These are phyloP conservation scores for Aurelia aurita complex sp. Pacific DNA, from an alignment of 30 jellyfish, hydroid and myxozoan species.

Conservation along the genomic window DNA sequence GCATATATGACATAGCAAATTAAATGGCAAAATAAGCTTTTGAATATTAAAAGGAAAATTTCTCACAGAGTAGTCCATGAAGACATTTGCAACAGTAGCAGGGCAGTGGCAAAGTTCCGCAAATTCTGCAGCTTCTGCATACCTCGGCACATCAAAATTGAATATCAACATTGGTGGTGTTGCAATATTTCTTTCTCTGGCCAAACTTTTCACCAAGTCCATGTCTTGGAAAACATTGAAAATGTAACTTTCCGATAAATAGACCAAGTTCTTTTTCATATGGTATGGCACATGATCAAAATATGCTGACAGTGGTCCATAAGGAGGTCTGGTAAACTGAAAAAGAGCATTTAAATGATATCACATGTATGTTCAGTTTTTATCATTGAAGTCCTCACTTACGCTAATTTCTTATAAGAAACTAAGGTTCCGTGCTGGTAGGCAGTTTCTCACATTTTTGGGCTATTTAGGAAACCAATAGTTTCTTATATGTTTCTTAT, in stretches of 20 bases:
- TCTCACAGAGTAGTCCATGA: constrained; percentile 17
- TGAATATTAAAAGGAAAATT: not conserved
- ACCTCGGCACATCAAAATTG: constrained; percentile 24
- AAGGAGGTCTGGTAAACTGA: too few relatives aligned
- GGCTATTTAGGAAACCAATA: too few relatives aligned
- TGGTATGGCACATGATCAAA: too few relatives aligned
- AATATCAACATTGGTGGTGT: constrained; percentile 12
- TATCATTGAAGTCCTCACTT: too few relatives aligned
- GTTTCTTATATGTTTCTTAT: too few relatives aligned
- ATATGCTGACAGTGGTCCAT: too few relatives aligned
- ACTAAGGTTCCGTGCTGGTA: too few relatives aligned
- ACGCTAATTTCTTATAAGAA: too few relatives aligned
- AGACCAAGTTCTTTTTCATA: constrained; percentile 12
- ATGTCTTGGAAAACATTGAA: constrained; percentile 3
- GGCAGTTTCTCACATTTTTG: too few relatives aligned
- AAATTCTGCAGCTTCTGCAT: constrained; percentile 19
- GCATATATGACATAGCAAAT: too few relatives aligned
- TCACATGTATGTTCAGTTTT: too few relatives aligned
- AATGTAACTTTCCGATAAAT: constrained; percentile 10
- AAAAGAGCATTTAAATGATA: too few relatives aligned
- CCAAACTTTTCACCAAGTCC: not conserved
- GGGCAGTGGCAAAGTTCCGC: constrained; percentile 11
- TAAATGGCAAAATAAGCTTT: not conserved
- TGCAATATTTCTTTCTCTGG: not conserved
- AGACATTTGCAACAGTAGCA: constrained; percentile 22